A percentile compares a stretch with the other conserved stretches of the same genome.
phyloP scores from a whole-genome alignment of 2,888 invertebrate species.

The Stictocephala bisonia region DNA sequence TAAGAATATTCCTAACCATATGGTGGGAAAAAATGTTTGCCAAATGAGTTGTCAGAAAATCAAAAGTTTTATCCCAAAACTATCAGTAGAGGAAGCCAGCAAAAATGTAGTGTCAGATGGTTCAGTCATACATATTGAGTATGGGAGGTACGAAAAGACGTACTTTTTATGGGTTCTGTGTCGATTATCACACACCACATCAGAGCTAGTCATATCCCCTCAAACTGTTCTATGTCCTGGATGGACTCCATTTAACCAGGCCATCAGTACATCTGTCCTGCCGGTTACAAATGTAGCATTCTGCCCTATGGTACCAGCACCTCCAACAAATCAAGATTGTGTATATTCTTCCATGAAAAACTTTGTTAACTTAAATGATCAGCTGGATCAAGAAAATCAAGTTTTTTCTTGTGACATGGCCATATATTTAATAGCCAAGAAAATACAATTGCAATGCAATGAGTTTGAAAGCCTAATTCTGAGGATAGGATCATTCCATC shows the following conservation, averaged over 20 bases:
- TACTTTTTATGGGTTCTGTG: conserved; percentile 14
- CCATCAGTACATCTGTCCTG: background rate
- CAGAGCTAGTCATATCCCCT: background rate
- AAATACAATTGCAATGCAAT: background rate
- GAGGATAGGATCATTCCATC: background rate
- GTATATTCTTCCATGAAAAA: background rate
- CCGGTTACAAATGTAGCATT: background rate
- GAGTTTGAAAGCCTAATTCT: background rate
- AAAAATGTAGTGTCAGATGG: background rate
- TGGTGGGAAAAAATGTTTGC: background rate
- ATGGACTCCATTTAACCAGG: background rate
- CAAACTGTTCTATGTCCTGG: conserved; percentile 3
- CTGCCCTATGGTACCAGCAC: background rate
- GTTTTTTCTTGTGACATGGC: conserved; percentile 11
- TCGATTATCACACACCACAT: background rate
- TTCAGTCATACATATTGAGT: background rate
- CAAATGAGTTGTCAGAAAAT: conserved; percentile 18
- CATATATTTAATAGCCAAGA: conserved; percentile 4
- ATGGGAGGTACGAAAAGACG: background rate
- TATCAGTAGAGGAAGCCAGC: background rate
- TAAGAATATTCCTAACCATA: background rate
- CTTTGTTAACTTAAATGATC: conserved; percentile 6
- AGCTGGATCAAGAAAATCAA: background rate
- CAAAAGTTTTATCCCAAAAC: conserved; percentile 1
- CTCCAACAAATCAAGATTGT: conserved; percentile 11